Evolutionary conservation across 2,113 vertebrate genomes (phyloP).

Genomic region (Chaetura pelagica): DNA sequence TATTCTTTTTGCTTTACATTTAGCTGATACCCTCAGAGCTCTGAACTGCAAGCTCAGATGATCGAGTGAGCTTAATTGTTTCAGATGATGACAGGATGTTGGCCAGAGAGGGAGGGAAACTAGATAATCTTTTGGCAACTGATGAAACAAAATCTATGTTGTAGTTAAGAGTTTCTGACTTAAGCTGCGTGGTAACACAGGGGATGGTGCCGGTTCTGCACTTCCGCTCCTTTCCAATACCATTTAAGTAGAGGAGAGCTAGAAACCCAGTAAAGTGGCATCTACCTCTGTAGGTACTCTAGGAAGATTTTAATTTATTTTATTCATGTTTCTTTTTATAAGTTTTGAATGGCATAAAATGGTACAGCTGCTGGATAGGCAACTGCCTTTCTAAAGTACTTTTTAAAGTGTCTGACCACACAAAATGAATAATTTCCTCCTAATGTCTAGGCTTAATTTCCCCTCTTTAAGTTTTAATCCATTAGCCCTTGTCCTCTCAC

Average conservation of each 20-base stretch:
- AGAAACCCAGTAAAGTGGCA: background rate
- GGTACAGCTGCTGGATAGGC: background rate
- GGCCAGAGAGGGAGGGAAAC: background rate
- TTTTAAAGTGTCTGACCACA: background rate
- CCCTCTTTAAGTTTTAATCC: too few relatives aligned
- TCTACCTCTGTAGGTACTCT: background rate
- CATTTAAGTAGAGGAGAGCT: background rate
- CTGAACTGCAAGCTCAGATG: background rate
- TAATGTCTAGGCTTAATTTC: too few relatives aligned
- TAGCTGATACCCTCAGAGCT: slow-evolving; percentile 3
- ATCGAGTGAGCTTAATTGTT: slow-evolving; percentile 29
- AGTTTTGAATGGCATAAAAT: background rate
- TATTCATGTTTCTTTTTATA: background rate
- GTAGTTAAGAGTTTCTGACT: background rate
- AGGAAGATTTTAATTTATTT: background rate
- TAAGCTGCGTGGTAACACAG: background rate
- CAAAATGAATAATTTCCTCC: too few relatives aligned
- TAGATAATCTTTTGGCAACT: slow-evolving; percentile 28
- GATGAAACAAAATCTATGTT: slow-evolving; percentile 33
- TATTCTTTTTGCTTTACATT: background rate
- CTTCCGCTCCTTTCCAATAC: background rate
- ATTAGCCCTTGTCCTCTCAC: too few relatives aligned
- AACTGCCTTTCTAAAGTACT: background rate
- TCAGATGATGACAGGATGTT: slow-evolving; percentile 51
- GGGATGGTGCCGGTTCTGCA: background rate